These are phyloP conservation scores for Epinephelus malabaricus DNA, from an alignment of 2,797 vertebrate species.

Conservation along the genomic window DNA sequence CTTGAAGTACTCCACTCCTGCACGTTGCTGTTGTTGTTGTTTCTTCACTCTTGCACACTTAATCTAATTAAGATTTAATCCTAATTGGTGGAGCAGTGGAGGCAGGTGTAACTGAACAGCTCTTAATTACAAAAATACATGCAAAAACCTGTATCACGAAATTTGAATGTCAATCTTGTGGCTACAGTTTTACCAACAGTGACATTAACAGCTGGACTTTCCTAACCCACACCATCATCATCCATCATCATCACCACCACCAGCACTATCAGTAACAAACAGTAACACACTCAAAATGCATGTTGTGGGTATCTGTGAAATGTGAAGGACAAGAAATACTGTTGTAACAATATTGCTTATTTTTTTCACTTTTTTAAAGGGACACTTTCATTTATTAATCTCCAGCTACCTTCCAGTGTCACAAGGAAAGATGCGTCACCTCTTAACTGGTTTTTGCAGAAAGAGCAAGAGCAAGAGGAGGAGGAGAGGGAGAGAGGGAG, in stretches of 20 bases:
- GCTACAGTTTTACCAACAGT: neutral
- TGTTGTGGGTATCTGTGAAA: neutral
- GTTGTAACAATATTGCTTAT: constrained; percentile 1
- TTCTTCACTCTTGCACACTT: constrained; percentile 15
- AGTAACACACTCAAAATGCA: constrained; percentile 7
- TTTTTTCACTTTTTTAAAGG: constrained; percentile 11
- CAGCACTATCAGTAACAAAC: constrained; percentile 9
- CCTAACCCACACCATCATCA: constrained; percentile 28
- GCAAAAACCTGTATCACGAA: neutral
- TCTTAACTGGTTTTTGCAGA: constrained; percentile 59
- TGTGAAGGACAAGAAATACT: neutral
- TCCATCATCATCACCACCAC: constrained; percentile 29
- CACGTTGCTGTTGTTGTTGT: neutral
- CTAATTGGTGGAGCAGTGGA: constrained; percentile 15
- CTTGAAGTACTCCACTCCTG: constrained; percentile 9
- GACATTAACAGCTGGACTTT: constrained; percentile 1
- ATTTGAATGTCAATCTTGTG: neutral
- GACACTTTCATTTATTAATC: constrained; percentile 49
- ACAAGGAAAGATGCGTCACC: constrained; percentile 56
- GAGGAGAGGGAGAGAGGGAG: neutral
- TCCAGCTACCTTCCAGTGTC: constrained; percentile 58
- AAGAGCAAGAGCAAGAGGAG: neutral
- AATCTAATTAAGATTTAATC: constrained; percentile 36
- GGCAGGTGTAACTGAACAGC: constrained; percentile 21
- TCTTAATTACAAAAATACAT: constrained; percentile 23